Conservation (phyloP, 2,797 vertebrate genomes). For the Sebastes diploproa region DNA sequence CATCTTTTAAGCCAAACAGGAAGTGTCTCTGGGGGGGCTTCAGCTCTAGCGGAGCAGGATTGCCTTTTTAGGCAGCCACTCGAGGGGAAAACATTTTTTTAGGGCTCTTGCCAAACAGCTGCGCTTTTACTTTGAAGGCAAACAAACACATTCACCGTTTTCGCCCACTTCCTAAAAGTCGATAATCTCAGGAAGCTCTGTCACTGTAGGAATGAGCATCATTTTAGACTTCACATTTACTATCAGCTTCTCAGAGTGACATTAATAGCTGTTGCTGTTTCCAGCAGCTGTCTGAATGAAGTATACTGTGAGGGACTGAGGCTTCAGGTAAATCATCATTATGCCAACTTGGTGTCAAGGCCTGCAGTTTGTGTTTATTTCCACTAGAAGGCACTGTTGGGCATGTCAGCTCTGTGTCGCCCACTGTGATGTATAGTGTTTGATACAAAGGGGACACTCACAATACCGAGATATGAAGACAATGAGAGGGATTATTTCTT, state of each 20-base stretch:
- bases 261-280: not conserved
- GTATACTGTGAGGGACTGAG: not conserved
- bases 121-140: constrained; percentile 37
- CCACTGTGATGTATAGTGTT: not conserved
- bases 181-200: not conserved
- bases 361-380: constrained; percentile 27
- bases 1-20: constrained; percentile 23
- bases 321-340: not conserved
- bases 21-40: constrained; percentile 4
- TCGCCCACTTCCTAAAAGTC: not conserved
- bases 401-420: not conserved
- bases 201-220: not conserved
- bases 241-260: not conserved
- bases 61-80: constrained; percentile 73
- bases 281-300: not conserved
- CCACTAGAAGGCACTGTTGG: constrained; percentile 56
- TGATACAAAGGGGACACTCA: not conserved
- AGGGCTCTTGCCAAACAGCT: constrained; percentile 49
- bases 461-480: not conserved
- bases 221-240: not conserved
- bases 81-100: constrained; percentile 31
- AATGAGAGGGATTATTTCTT: not conserved
- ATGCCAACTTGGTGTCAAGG: not conserved
- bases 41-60: constrained; percentile 47
- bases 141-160: constrained; percentile 23